These are phyloP conservation scores for Chionomys nivalis DNA, from an alignment of 2,113 vertebrate genomes.

Conservation along the genomic window DNA sequence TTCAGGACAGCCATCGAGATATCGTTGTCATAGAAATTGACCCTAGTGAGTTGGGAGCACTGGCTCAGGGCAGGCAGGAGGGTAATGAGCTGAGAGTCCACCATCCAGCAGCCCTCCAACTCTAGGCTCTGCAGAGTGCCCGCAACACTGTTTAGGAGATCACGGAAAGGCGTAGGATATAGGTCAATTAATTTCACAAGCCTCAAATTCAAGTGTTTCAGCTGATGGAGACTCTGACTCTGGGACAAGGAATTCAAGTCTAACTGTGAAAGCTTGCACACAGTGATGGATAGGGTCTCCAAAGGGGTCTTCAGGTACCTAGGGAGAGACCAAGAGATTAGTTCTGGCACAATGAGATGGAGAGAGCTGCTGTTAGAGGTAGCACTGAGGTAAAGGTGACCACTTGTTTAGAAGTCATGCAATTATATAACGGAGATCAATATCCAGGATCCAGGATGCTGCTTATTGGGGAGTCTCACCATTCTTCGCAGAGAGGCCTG, in stretches of 20 bases:
- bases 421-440: background rate
- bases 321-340: background rate
- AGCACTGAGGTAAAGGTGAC: background rate
- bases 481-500: background rate
- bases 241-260: background rate
- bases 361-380: background rate
- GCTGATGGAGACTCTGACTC: background rate
- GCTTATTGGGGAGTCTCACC: background rate
- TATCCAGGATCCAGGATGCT: too few relatives aligned
- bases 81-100: background rate
- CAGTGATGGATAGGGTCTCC: background rate
- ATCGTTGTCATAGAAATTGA: background rate
- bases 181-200: background rate
- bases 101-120: background rate
- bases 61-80: constrained; percentile 6
- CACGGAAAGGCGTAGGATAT: background rate
- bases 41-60: background rate
- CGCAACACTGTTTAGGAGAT: background rate
- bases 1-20: background rate
- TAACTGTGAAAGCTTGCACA: background rate
- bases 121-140: background rate
- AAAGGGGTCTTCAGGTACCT: background rate
- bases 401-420: background rate
- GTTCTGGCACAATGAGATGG: background rate
- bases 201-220: background rate